Evolutionary conservation across 2,797 vertebrate species (phyloP).

Genomic region (Psittacula derbiana): DNA sequence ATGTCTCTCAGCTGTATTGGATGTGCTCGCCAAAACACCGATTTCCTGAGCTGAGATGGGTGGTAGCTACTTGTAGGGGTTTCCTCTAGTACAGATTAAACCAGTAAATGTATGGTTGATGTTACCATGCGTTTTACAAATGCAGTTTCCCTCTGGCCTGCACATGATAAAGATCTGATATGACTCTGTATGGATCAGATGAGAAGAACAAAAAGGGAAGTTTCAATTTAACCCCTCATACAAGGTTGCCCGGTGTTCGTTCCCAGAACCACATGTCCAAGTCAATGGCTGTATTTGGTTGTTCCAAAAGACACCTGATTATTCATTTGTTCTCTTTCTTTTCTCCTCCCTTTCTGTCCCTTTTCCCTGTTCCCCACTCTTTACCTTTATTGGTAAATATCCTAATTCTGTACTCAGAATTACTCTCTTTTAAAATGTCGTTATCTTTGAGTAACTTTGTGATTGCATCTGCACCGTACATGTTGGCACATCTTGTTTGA

Average conservation of each 20-base stretch:
- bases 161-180: not conserved
- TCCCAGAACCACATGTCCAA: not conserved
- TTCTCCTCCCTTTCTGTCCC: not conserved
- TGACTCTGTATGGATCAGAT: not conserved
- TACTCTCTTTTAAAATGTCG: not conserved
- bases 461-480: accelerated
- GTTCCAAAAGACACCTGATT: not conserved
- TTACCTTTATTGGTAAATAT: not conserved
- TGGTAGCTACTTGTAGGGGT: not conserved
- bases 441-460: not conserved
- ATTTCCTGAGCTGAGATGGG: not conserved
- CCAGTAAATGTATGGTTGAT: not conserved
- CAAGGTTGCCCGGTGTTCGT: too few relatives aligned
- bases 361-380: not conserved
- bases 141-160: not conserved
- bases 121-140: not conserved
- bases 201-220: not conserved
- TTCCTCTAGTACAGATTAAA: not conserved
- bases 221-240: not conserved
- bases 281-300: not conserved
- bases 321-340: not conserved
- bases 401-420: not conserved
- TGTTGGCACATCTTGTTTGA: not conserved
- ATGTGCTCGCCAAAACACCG: not conserved
- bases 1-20: not conserved